Conservation (phyloP, 2,113 vertebrate species). For the Parotia lawesii region DNA sequence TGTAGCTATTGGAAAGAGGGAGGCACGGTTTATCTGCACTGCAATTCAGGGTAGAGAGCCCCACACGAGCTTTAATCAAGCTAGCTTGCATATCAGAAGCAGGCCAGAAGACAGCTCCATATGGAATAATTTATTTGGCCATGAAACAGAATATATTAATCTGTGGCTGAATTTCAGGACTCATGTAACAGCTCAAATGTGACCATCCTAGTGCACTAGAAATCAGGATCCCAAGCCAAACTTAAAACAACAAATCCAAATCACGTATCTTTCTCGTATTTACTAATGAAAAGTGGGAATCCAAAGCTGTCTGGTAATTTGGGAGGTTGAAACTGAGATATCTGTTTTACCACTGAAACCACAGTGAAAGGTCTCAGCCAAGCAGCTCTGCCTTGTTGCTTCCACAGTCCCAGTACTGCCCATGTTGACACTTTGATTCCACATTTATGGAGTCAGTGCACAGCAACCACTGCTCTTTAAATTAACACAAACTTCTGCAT, state of each 20-base stretch:
- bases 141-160: background rate
- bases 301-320: background rate
- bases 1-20: background rate
- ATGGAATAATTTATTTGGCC: constrained; percentile 49
- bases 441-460: background rate
- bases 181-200: constrained; percentile 12
- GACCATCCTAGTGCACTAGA: background rate
- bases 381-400: background rate
- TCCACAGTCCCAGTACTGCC: background rate
- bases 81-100: background rate
- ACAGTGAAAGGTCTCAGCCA: background rate
- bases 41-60: background rate
- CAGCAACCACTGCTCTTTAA: background rate
- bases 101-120: constrained; percentile 36
- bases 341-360: background rate
- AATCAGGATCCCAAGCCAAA: constrained; percentile 26
- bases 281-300: background rate
- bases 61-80: constrained; percentile 38
- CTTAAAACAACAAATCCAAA: constrained; percentile 17
- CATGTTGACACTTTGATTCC: background rate
- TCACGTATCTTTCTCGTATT: background rate
- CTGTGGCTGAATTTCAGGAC: constrained; percentile 35
- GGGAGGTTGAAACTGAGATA: background rate
- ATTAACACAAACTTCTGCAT: background rate
- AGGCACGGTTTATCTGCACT: background rate